Base-by-base conservation (phyloP, 2,113 vertebrate species). In the Aspiorhynchus laticeps region DNA sequence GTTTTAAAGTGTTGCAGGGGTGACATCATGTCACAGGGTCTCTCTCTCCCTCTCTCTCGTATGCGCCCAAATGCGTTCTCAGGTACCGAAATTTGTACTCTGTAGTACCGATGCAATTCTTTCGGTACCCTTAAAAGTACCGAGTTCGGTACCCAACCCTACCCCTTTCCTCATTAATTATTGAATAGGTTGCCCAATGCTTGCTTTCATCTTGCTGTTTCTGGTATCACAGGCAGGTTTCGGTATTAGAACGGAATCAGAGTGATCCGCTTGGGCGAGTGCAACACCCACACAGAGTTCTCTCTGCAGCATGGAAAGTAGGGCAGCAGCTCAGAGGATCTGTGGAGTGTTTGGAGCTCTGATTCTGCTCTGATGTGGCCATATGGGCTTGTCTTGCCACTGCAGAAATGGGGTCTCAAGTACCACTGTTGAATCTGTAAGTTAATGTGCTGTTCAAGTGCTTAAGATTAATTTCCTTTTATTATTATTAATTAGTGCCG, bases 271-370 rank as follows among this genome's bases (percentile, higher is more conserved):
- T 74, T 38, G 8, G 26, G 59, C 61, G 46, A 46, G 80, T 43
- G 53, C 24, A 83, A 78, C 67, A 59, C 85, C 85, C 67, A 85
- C 88, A 83, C 81, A 71, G 80, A 28, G 43, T 41, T 85, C 24
- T 82, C 48, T 65, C 21, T 79, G 56, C 56, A 43, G 80, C 63
- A 82, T 21, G 19, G 19, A 80, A 89, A 81, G 76, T 85, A 87
- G 85, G 67, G 48, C 85, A 84, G n/a, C 26, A 19, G 28, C 80
- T 83, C 6, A 14, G 41, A 24, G 71, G 80, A 76, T 28, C 43
- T 38, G 69, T 21, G 36, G 17, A 87, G 79, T 41, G 51, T 61
- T 74, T 80, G 43, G 53, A 82, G 79, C 38, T 61, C 33, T 10
- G 53, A 48, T 73, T 86, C 33, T 73, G 17, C n/a, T 38, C 63